phyloP scores from a whole-genome alignment of 1,140 invertebrate species.

The Achroia grisella region DNA sequence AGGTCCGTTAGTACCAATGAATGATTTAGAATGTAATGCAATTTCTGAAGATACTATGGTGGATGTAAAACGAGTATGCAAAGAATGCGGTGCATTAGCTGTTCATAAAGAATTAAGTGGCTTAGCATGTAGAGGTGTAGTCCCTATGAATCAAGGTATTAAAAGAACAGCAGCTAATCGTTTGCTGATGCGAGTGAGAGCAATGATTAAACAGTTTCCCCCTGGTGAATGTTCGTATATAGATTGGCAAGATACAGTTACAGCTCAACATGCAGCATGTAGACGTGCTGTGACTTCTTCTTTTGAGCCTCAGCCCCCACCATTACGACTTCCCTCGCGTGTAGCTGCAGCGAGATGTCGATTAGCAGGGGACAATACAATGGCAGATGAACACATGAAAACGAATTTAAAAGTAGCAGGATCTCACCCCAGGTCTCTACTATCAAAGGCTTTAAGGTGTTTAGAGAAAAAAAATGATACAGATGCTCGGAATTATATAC shows the following conservation, averaged over 20 bases:
- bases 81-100: conserved; percentile 48
- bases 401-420: conserved; percentile 30
- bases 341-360: conserved; percentile 35
- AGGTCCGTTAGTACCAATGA: conserved; percentile 17
- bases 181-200: conserved; percentile 38
- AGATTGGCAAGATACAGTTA: conserved; percentile 52
- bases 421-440: conserved; percentile 34
- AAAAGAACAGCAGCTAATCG: conserved; percentile 56
- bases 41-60: conserved; percentile 30
- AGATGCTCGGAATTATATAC: conserved; percentile 37
- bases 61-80: conserved; percentile 42
- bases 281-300: conserved; percentile 54
- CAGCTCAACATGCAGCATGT: conserved; percentile 47
- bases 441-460: conserved; percentile 40
- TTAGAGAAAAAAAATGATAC: conserved; percentile 39
- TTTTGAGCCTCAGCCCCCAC: conserved; percentile 48
- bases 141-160: conserved; percentile 51
- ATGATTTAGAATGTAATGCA: conserved; percentile 25
- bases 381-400: conserved; percentile 34
- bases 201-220: conserved; percentile 51
- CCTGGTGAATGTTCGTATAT: conserved; percentile 34
- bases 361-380: conserved; percentile 34
- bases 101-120: conserved; percentile 52
- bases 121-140: conserved; percentile 32
- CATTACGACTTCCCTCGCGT: conserved; percentile 15